A percentile compares a stretch with the other conserved stretches of the same genome.
Evolutionary conservation across 2,113 vertebrate genomes (phyloP).

Genomic region (Cavia porcellus): DNA sequence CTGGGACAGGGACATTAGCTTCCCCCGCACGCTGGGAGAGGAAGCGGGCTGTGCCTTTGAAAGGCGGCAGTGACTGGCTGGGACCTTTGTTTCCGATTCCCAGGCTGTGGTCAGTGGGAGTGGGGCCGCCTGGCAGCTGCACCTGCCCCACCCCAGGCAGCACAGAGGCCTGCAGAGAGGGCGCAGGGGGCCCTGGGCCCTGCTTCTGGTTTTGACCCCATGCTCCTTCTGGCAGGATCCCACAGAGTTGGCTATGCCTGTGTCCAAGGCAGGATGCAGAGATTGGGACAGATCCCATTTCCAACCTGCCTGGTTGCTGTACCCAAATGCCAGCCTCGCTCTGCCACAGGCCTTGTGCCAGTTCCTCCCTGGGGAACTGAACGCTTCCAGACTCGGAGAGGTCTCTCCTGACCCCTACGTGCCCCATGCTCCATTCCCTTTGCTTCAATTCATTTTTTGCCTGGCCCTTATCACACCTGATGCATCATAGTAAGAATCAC

Average conservation of each 20-base stretch:
- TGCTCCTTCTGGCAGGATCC: neutral
- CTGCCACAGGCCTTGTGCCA: neutral
- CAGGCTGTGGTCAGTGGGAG: slow-evolving; percentile 12
- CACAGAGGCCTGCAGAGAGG: neutral
- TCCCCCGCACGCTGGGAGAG: slow-evolving; percentile 60
- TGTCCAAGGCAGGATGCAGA: neutral
- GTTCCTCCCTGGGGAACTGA: neutral
- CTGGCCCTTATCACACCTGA: neutral
- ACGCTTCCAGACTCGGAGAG: neutral
- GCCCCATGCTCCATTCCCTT: neutral
- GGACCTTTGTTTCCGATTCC: slow-evolving; percentile 73
- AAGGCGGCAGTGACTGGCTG: slow-evolving; percentile 60
- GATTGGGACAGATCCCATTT: neutral
- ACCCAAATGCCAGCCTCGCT: too few species aligned
- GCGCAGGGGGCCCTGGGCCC: neutral
- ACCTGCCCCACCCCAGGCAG: neutral
- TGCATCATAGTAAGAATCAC: fast-evolving
- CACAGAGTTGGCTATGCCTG: neutral
- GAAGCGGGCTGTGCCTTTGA: slow-evolving; percentile 58
- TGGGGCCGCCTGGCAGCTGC: neutral
- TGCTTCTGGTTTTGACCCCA: neutral
- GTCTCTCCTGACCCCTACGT: neutral
- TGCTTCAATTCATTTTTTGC: neutral
- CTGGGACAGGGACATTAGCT: slow-evolving; percentile 59
- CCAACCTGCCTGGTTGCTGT: neutral